Evolutionary conservation across 2,797 vertebrate genomes (phyloP), one percentile per base, ranked within the genome.

Genomic region (Mormyrus proboscirostris): DNA sequence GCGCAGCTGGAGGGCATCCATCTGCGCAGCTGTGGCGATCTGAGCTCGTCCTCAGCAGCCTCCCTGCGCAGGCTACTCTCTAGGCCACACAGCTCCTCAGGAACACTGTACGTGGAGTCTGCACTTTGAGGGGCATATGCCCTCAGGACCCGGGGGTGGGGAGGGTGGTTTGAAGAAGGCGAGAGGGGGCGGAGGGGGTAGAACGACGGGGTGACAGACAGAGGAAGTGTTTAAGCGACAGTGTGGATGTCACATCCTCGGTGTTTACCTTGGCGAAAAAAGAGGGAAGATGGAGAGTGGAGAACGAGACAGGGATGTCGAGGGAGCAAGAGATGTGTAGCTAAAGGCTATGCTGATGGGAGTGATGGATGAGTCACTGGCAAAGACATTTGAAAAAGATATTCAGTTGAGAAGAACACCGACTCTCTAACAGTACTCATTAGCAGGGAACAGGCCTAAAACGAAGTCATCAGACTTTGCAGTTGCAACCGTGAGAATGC

Each of bases 11-110:
- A 98, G 57, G 97, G 97, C 29, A 97, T 98, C 88, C 97, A 99
- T 93, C 95, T 99, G 89, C 97, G 96, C 86, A 99, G 98, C 95
- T 99, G 98, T 0, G 98, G 98, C 1, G 98, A 99, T 91, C 95
- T 99, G 89, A 99, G 96, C 93, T 98, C 96, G 0, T 95, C 96
- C 0, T 98, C 98, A 0, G 93, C 94, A 0, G 91, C 90, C 0
- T 97, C 98, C 1, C 93, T 98, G 69, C 95, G 97, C 4, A 96
- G 96, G 29, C 92, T 99, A 0, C 95, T 94, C 8, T 84, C 95
- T n/a, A 95, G 95, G 0, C 94, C 96, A 0, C 97, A 96, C 3
- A 97, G 97, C 89, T 97, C 96, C 50, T 96, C 98, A 2, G 97
- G 95, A 2, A 97, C 96, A 19, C 93, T 96, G 88, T 96, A 95